phyloP scores from a whole-genome alignment of 2,113 vertebrate species.

The Epinephelus cyanopodus region DNA sequence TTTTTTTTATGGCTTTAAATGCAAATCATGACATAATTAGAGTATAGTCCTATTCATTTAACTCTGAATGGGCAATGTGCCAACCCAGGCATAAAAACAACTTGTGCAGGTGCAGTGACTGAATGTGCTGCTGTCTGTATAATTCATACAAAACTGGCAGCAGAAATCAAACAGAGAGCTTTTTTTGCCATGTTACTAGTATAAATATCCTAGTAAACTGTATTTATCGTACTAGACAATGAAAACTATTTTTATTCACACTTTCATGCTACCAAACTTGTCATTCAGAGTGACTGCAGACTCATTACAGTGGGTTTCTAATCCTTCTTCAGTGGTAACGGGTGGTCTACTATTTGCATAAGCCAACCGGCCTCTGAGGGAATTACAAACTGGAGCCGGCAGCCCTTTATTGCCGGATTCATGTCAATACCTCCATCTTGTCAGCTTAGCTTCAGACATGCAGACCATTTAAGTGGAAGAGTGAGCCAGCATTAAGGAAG shows the following conservation, averaged over 20 bases:
- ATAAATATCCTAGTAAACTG: not conserved
- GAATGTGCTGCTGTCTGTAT: too few species aligned
- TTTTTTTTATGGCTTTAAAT: not conserved
- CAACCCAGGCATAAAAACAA: too few species aligned
- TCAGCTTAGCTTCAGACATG: conserved; percentile 73
- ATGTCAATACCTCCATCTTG: conserved; percentile 71
- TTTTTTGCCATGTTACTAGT: not conserved
- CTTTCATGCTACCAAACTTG: not conserved
- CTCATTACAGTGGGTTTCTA: conserved; percentile 55
- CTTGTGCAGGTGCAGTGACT: too few species aligned
- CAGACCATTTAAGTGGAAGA: conserved; percentile 68
- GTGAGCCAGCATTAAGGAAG: conserved; percentile 60
- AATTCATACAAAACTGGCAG: not conserved
- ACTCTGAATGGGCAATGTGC: too few species aligned
- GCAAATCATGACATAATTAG: not conserved
- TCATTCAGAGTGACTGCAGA: conserved; percentile 27
- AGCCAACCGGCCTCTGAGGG: conserved; percentile 61
- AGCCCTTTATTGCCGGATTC: conserved; percentile 59
- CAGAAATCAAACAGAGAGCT: not conserved
- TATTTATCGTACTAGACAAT: not conserved
- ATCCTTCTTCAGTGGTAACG: conserved; percentile 51
- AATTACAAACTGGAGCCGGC: conserved; percentile 66
- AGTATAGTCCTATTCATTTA: not conserved
- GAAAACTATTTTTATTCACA: not conserved
- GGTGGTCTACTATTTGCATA: conserved; percentile 74